These are phyloP conservation scores for Sebastes trivittatus DNA, from an alignment of 2,797 vertebrate genomes.

Conservation along the genomic window DNA sequence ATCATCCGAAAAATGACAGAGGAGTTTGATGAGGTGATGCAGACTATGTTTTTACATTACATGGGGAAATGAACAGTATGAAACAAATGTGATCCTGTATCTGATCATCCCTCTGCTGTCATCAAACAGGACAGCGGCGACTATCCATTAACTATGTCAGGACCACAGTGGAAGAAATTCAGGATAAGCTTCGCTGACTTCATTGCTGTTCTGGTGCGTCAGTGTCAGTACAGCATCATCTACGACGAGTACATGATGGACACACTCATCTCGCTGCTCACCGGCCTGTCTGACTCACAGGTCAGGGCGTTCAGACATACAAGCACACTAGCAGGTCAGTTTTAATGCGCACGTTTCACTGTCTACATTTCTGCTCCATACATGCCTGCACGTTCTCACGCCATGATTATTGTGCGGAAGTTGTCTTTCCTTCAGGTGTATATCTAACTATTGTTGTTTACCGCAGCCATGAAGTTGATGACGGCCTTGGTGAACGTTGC, in stretches of 20 bases:
- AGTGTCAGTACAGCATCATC: conserved; percentile 99
- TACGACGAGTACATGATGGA: conserved; percentile 99
- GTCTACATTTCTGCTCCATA: background rate
- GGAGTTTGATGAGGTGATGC: conserved; percentile 96
- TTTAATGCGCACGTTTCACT: background rate
- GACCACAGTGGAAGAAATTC: conserved; percentile 98
- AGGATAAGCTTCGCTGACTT: conserved; percentile 96
- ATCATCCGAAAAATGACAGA: conserved; percentile 99
- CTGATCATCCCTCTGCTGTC: conserved; percentile 9
- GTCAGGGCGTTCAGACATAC: conserved; percentile 95
- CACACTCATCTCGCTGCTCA: conserved; percentile 95
- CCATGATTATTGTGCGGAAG: background rate
- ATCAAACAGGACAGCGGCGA: conserved; percentile 93
- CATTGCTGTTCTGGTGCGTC: conserved; percentile 93
- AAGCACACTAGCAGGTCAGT: conserved; percentile 72
- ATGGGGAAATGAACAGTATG: background rate
- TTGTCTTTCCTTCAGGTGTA: background rate
- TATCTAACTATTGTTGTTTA: conserved; percentile 4
- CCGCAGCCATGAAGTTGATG: conserved; percentile 92
- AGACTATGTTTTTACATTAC: background rate
- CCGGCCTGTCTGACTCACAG: conserved; percentile 96
- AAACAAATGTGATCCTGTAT: background rate
- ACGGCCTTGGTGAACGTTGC: conserved; percentile 97
- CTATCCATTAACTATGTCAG: conserved; percentile 95
- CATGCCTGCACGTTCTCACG: background rate